A percentile compares a stretch with the other conserved stretches of the same genome.
These are phyloP conservation scores for Entomyzon cyanotis DNA, from an alignment of 2,113 vertebrate species.

Conservation along the genomic window DNA sequence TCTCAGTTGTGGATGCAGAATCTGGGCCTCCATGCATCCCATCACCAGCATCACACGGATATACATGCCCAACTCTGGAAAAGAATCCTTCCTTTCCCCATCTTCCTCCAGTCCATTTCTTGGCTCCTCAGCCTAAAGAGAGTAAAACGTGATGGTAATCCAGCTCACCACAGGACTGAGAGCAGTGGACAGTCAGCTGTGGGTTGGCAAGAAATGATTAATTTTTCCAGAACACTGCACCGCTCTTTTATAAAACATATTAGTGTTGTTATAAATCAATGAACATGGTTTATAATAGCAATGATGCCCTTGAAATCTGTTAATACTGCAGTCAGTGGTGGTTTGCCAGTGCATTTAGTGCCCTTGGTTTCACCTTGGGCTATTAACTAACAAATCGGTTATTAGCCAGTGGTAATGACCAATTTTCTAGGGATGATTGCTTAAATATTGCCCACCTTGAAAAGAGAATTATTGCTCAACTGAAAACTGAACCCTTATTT, in stretches of 20 bases:
- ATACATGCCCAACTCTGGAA: background rate
- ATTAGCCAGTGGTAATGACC: slow-evolving; percentile 83
- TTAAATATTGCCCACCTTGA: slow-evolving; percentile 82
- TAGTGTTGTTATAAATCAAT: slow-evolving; percentile 81
- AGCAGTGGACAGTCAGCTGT: slow-evolving; percentile 36
- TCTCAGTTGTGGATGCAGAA: background rate
- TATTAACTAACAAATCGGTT: slow-evolving; percentile 83
- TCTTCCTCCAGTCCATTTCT: background rate
- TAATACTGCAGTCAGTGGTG: slow-evolving; percentile 67
- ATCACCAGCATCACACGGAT: background rate
- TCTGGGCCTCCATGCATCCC: background rate
- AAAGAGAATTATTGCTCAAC: slow-evolving; percentile 82
- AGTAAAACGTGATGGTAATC: background rate
- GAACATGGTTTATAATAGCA: slow-evolving; percentile 78
- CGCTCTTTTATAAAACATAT: slow-evolving; percentile 74
- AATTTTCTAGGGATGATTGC: slow-evolving; percentile 83
- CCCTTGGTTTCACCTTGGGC: slow-evolving; percentile 80
- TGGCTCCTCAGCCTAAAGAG: background rate
- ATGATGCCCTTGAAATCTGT: slow-evolving; percentile 77
- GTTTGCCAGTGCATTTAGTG: slow-evolving; percentile 68
- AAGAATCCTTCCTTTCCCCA: background rate
- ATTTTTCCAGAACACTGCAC: slow-evolving; percentile 72
- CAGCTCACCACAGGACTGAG: background rate
- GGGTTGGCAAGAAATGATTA: slow-evolving; percentile 63
- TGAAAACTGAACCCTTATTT: slow-evolving; percentile 77